A percentile compares a stretch with the other conserved stretches of the same genome.
Conservation (phyloP, 1,140 invertebrate species). For the Procambarus virginalis region DNA sequence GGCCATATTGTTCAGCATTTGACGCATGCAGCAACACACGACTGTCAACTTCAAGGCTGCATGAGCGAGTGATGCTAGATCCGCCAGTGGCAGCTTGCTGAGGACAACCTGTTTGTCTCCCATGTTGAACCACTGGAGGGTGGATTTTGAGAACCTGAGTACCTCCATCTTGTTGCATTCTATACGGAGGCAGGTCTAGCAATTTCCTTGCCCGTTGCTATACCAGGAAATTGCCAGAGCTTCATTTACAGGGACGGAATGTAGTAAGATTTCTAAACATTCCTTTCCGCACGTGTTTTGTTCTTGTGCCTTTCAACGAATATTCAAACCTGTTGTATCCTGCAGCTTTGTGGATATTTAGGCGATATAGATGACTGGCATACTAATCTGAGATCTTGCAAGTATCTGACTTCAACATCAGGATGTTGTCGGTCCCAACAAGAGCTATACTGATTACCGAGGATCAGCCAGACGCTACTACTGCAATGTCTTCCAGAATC, state of each 20-base stretch:
- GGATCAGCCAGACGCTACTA: background rate
- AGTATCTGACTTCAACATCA: constrained; percentile 25
- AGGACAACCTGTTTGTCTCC: background rate
- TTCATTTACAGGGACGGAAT: too few species aligned
- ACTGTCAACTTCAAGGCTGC: constrained; percentile 20
- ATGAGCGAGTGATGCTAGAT: background rate
- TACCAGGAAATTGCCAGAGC: too few species aligned
- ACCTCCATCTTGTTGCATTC: constrained; percentile 1
- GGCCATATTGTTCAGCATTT: constrained; percentile 12
- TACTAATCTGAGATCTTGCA: constrained; percentile 13
- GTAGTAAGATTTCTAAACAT: too few species aligned
- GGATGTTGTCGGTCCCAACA: constrained; percentile 23
- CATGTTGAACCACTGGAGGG: background rate
- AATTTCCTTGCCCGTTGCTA: too few species aligned
- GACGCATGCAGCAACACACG: constrained; percentile 16
- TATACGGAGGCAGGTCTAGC: too few species aligned
- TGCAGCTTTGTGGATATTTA: constrained; percentile 20
- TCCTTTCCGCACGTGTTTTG: too few species aligned
- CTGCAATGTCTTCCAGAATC: too few species aligned
- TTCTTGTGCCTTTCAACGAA: too few species aligned
- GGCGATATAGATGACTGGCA: constrained; percentile 5
- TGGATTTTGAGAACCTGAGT: background rate
- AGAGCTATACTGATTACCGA: background rate
- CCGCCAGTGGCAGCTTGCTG: constrained; percentile 1
- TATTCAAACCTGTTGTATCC: too few species aligned